These are phyloP conservation scores for Dryomyza anilis DNA, from an alignment of 2,888 invertebrate genomes.

Conservation along the genomic window DNA sequence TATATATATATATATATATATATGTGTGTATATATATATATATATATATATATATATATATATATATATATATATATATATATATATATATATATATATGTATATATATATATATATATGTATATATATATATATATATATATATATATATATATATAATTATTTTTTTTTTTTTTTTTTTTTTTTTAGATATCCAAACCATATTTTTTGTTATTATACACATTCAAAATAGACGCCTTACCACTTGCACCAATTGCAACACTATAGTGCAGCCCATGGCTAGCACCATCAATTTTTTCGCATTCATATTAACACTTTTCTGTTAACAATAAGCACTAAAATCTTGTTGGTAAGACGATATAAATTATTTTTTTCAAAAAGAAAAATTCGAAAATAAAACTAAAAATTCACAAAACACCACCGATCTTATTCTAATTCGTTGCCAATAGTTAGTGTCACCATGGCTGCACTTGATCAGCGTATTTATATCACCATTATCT, in stretches of 20 bases:
- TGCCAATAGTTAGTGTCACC: not conserved
- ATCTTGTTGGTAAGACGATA: too few species aligned
- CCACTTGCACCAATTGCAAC: conserved; percentile 7
- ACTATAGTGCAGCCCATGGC: conserved; percentile 2
- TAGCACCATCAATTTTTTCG: not conserved
- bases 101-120: not conserved
- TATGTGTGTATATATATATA: too few species aligned
- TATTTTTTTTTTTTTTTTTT: not conserved
- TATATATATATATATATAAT: not conserved
- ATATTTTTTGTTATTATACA: not conserved
- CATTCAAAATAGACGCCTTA: not conserved
- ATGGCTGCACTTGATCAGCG: not conserved
- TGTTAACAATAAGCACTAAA: too few species aligned
- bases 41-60: too few species aligned
- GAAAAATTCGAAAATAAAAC: not conserved
- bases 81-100: conserved; percentile 1
- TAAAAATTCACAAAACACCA: not conserved
- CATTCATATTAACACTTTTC: conserved; percentile 16
- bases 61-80: conserved; percentile 7
- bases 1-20: too few species aligned
- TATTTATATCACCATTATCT: not conserved
- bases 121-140: not conserved
- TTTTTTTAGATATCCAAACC: not conserved
- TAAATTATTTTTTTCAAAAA: not conserved
- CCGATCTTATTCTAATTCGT: not conserved